Evolutionary conservation across 2,797 vertebrate species (phyloP).

Genomic region (Aphelocoma californica): DNA sequence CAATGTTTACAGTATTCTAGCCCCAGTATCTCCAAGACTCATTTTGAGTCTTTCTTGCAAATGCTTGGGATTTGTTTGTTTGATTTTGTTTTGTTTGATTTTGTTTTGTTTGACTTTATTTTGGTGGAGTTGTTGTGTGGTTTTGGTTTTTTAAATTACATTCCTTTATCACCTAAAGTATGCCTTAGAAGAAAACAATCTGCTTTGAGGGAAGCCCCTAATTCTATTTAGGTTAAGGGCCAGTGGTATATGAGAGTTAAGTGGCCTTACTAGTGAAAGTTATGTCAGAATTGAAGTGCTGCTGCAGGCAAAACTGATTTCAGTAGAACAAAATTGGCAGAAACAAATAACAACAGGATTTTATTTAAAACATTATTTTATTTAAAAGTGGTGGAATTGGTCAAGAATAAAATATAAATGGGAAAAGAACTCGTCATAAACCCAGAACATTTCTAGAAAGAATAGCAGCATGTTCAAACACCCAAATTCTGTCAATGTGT

Average conservation of each 20-base stretch:
- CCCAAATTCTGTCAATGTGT: background rate
- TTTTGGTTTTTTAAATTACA: background rate
- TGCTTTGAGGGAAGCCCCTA: background rate
- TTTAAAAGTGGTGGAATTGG: background rate
- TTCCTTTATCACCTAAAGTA: background rate
- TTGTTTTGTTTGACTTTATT: background rate
- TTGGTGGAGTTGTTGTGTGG: background rate
- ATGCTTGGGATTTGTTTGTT: background rate
- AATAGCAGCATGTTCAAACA: fast-evolving
- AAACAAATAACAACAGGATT: background rate
- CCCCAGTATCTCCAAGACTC: background rate
- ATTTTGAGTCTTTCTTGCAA: background rate
- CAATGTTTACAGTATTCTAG: background rate
- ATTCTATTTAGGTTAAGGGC: background rate
- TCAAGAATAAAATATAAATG: background rate
- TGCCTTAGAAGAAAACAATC: background rate
- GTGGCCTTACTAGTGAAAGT: background rate
- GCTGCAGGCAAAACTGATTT: background rate
- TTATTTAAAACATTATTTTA: background rate
- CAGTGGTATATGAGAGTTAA: background rate
- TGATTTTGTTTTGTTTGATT: background rate
- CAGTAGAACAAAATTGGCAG: background rate
- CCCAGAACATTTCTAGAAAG: background rate
- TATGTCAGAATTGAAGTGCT: background rate
- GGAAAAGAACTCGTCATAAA: background rate